Evolutionary conservation across 2,113 vertebrate species (phyloP).

Genomic region (Mus spicilegus): DNA sequence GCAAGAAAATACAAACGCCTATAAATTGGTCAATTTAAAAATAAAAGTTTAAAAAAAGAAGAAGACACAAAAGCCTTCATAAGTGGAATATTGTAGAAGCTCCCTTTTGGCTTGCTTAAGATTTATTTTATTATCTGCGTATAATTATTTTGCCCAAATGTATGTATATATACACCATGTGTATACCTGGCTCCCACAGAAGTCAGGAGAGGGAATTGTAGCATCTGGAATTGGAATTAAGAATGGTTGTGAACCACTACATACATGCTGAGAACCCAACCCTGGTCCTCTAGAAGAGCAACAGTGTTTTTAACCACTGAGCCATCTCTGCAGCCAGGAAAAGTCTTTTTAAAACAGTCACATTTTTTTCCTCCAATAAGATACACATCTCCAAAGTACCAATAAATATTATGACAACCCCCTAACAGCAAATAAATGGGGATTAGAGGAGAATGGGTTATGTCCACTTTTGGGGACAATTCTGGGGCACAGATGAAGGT

Average conservation of each 20-base stretch:
- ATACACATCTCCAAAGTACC: neutral
- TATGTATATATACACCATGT: neutral
- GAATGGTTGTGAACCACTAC: neutral
- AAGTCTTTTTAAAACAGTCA: neutral
- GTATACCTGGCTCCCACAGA: neutral
- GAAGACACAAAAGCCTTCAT: neutral
- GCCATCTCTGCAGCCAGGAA: neutral
- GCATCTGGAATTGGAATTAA: neutral
- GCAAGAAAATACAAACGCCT: neutral
- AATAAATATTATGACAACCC: neutral
- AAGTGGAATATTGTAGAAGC: neutral
- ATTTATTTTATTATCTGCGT: neutral
- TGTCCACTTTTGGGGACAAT: neutral
- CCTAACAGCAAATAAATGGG: neutral
- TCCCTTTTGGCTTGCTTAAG: neutral
- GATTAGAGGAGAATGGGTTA: neutral
- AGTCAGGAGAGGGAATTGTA: neutral
- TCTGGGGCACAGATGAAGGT: neutral
- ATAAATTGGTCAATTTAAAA: neutral
- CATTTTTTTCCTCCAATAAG: neutral
- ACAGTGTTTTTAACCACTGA: neutral
- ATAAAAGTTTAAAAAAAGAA: neutral
- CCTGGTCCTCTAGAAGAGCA: neutral
- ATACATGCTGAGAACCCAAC: neutral
- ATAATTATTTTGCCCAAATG: neutral